Evolutionary conservation across 2,797 vertebrate species (phyloP).

Genomic region (Spinus pinus): DNA sequence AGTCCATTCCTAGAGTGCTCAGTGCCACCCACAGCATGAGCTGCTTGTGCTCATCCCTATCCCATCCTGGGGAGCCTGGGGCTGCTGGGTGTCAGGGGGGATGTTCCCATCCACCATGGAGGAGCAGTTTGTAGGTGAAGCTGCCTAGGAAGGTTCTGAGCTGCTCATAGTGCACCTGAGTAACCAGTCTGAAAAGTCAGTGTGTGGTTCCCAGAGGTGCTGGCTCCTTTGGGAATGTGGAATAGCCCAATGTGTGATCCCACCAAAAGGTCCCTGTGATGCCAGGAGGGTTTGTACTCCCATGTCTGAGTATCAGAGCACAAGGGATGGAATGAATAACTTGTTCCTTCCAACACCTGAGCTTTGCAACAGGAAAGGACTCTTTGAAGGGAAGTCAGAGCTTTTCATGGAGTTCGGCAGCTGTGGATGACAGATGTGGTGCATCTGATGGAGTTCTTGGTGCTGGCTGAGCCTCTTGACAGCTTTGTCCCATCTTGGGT

Average conservation of each 20-base stretch:
- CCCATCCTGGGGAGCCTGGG: neutral
- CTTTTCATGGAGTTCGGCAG: neutral
- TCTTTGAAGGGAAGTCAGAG: neutral
- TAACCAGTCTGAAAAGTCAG: fast-evolving
- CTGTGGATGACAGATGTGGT: neutral
- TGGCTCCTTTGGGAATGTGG: neutral
- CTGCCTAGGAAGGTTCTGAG: neutral
- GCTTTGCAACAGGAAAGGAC: neutral
- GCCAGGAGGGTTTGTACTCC: neutral
- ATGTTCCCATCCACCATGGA: neutral
- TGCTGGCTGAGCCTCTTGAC: neutral
- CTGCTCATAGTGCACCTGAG: neutral
- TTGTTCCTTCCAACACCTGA: neutral
- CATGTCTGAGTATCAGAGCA: fast-evolving
- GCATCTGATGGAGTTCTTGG: neutral
- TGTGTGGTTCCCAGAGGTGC: neutral
- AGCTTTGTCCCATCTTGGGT: neutral
- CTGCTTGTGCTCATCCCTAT: neutral
- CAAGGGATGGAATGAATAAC: fast-evolving
- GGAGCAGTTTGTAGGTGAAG: neutral
- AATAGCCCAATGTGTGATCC: neutral
- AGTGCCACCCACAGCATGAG: neutral
- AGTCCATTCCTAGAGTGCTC: neutral
- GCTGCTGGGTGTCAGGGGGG: neutral
- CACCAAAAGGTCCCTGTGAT: neutral